These are phyloP conservation scores for Haliclona indistincta DNA, from an alignment of 37 sponge, comb jelly and placozoan species.

Conservation along the genomic window DNA sequence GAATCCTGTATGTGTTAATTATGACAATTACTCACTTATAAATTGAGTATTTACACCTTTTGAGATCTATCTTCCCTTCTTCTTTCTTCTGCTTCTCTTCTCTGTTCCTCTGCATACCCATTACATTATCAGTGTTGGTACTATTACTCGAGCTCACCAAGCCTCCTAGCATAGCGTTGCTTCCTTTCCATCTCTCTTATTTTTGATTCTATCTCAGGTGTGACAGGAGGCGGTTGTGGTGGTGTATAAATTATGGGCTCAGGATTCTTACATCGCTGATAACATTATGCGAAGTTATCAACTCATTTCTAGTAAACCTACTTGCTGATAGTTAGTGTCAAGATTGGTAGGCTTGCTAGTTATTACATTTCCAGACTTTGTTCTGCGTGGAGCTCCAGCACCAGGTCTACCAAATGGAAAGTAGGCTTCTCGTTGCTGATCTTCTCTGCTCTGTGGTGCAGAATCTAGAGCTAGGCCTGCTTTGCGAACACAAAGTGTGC, in stretches of 20 bases:
- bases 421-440: not conserved
- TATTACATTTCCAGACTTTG: constrained; percentile 30
- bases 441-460: not conserved
- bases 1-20: not conserved
- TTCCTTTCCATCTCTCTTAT: constrained; percentile 12
- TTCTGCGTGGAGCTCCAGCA: constrained; percentile 55
- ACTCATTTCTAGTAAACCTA: constrained; percentile 45
- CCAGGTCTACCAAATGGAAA: constrained; percentile 52
- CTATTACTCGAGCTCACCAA: constrained; percentile 15
- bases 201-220: constrained; percentile 18
- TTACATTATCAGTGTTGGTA: not conserved
- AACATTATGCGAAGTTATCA: too few species aligned
- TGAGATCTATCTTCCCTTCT: not conserved
- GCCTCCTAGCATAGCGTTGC: constrained; percentile 35
- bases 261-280: too few species aligned
- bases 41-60: not conserved
- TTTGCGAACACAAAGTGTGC: not conserved
- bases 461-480: not conserved
- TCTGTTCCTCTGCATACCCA: constrained; percentile 41
- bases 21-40: not conserved
- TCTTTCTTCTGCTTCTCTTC: constrained; percentile 19
- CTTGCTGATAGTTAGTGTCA: constrained; percentile 50
- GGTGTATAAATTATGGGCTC: not conserved
- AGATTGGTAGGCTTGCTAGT: constrained; percentile 17
- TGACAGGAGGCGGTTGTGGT: not conserved